Percentiles rank a stretch among this genome's conserved stretches.
These are phyloP conservation scores for Muscicapa striata DNA, from an alignment of 2,797 vertebrate species.

Conservation along the genomic window DNA sequence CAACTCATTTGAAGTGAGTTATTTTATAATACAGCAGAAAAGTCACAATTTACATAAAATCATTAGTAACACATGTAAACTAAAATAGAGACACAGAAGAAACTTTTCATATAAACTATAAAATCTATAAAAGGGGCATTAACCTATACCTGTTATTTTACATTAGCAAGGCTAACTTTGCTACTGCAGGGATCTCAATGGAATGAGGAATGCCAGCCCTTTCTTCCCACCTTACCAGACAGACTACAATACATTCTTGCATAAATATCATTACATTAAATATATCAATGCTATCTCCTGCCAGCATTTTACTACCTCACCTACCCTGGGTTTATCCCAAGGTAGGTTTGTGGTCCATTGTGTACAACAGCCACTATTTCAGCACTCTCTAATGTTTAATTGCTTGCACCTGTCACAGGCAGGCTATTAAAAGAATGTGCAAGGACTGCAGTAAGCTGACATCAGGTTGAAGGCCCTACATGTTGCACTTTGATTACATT, in stretches of 20 bases:
- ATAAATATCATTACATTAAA: neutral
- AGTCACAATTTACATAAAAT: neutral
- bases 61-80: neutral
- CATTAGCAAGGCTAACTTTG: neutral
- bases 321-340: neutral
- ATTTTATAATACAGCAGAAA: neutral
- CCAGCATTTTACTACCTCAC: neutral
- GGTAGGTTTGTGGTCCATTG: neutral
- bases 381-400: neutral
- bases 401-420: neutral
- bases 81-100: neutral
- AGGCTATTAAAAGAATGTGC: neutral
- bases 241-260: neutral
- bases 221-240: neutral
- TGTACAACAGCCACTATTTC: neutral
- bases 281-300: neutral
- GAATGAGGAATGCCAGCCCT: rapidly evolving
- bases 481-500: neutral
- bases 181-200: neutral
- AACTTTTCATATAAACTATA: neutral
- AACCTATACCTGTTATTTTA: neutral
- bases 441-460: neutral
- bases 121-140: neutral
- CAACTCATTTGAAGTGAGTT: neutral
- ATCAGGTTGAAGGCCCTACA: neutral